Base-by-base conservation (phyloP, 2,113 vertebrate species). In the Symphodus melops region DNA sequence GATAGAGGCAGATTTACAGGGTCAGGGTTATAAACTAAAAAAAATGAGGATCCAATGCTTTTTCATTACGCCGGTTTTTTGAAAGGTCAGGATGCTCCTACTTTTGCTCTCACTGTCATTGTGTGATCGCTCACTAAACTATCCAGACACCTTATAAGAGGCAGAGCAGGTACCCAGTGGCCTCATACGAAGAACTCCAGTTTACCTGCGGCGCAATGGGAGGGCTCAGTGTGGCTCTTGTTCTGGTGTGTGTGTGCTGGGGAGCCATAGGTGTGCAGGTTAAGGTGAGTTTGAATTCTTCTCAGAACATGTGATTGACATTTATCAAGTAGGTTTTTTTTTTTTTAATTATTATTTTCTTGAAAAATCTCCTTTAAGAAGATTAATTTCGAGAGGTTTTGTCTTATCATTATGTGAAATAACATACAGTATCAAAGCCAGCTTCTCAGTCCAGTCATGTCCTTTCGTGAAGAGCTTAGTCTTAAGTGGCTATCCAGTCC, bases 251-350 rank as follows among this genome's bases (percentile, higher is more conserved):
- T 63, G 23, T 82, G 46, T 76, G 87, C 55, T 23, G 62, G 9
- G 76, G 39, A 20, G 75, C 80, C n/a, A 20, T 64, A 4, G 76
- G 81, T 23, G 83, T 92, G 62, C 81, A 77, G 46, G 86, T 94
- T n/a, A 77, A 28, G 81, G 90, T 93, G 70, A 92, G 91, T 88
- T 52, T 54, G 3, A n/a, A 8, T 10, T 42, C 11, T 37, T 60
- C 17, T 56, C 64, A 5, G 21, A 49, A 55, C 2, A 49, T 12
- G 39, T 14, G 39, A 5, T 28, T 63, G 21, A 16, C 10, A 48
- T 17, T 17, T 48, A 17, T 19, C 46, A 48, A 19, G 14, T 13
- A 19, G 46, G 3, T 48, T 14, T 1, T 48, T 48, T 48, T 12
- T 44, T 13, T n/a, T n/a, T n/a, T n/a, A n/a, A n/a, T n/a, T n/a